A percentile compares a stretch with the other conserved stretches of the same genome.
Conservation (phyloP, 2,113 vertebrate genomes). For the Rhinogobius similis region DNA sequence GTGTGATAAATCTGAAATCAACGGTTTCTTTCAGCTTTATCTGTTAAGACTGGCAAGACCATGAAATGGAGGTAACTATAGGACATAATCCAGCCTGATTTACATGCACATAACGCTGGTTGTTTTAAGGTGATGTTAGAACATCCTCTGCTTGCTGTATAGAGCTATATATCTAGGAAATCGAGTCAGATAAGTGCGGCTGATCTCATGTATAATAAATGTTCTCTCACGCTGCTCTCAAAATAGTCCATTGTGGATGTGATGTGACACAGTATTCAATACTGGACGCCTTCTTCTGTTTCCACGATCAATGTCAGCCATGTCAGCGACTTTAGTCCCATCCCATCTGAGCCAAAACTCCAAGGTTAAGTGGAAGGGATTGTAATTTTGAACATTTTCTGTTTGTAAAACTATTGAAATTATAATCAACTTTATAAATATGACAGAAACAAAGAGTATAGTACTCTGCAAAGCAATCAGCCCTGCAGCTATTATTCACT, state of each 20-base stretch:
- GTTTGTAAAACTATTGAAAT: background rate
- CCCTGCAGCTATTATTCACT: background rate
- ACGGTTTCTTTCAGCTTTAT: too few relatives aligned
- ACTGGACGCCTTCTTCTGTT: conserved; percentile 44
- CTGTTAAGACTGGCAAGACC: background rate
- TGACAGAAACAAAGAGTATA: background rate
- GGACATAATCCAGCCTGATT: background rate
- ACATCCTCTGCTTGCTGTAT: conserved; percentile 12
- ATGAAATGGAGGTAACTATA: background rate
- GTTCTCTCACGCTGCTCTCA: conserved; percentile 38
- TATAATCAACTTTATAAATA: background rate
- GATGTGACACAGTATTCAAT: conserved; percentile 41
- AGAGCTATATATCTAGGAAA: conserved; percentile 9
- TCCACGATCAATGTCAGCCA: conserved; percentile 50
- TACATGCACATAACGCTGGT: background rate
- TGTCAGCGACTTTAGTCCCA: conserved; percentile 20
- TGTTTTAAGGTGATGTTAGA: conserved; percentile 1
- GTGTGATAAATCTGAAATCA: too few relatives aligned
- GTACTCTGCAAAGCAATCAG: background rate
- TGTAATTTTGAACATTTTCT: background rate
- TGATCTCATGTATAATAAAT: conserved; percentile 62
- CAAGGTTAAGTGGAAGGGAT: conserved; percentile 31
- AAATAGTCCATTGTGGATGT: conserved; percentile 58
- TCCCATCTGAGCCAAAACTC: conserved; percentile 7
- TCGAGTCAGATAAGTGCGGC: conserved; percentile 18